These are phyloP conservation scores for Sorex maritimensis DNA, from an alignment of 2,797 vertebrate genomes.

Conservation along the genomic window DNA sequence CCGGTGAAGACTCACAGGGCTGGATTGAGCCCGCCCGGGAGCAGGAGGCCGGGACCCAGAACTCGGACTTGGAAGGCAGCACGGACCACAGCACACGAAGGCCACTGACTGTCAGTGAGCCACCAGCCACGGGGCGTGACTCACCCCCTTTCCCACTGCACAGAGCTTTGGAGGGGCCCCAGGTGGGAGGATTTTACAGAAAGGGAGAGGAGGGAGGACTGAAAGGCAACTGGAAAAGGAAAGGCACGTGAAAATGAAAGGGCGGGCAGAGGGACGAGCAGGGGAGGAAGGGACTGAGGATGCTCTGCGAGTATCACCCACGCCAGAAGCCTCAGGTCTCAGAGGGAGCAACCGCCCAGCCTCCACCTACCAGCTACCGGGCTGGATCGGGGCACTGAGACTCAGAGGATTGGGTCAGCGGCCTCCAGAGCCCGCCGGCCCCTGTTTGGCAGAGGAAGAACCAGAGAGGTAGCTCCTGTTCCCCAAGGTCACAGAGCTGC, in stretches of 20 bases:
- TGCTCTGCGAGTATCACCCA: neutral
- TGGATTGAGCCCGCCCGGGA: neutral
- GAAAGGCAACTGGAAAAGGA: constrained; percentile 70
- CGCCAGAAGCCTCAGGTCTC: neutral
- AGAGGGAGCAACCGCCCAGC: neutral
- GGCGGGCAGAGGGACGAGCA: constrained; percentile 23
- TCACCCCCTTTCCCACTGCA: neutral
- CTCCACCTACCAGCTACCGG: neutral
- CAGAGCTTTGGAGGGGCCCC: constrained; percentile 48
- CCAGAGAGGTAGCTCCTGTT: constrained; percentile 11
- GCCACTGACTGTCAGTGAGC: neutral
- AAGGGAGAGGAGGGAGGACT: constrained; percentile 29
- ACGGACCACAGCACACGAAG: neutral
- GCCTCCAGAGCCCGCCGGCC: neutral
- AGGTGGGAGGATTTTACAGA: constrained; percentile 62
- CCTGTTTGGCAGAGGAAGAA: neutral
- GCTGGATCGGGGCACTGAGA: neutral
- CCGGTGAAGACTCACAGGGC: neutral
- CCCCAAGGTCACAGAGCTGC: constrained; percentile 37
- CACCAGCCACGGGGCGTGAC: neutral
- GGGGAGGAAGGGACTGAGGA: neutral
- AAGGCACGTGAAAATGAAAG: constrained; percentile 70
- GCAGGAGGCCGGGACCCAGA: neutral
- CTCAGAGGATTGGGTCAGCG: neutral
- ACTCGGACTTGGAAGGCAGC: neutral